Evolutionary conservation across 1,140 invertebrate species (phyloP), one percentile per base, ranked within the genome.

Genomic region (Lanistes nyassanus): DNA sequence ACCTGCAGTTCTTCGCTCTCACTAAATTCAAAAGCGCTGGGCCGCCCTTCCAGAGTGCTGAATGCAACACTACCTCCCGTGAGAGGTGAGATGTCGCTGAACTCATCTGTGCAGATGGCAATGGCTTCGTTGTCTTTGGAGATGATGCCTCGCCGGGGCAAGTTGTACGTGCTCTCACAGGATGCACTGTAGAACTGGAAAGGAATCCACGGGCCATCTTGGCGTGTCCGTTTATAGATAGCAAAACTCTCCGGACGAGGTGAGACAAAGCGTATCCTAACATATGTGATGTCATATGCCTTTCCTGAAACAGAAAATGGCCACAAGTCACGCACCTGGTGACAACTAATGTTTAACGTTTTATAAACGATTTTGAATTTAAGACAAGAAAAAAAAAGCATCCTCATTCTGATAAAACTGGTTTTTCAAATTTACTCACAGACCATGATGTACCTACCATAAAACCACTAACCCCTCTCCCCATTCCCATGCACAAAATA

Each of bases 101-200:
- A 99, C 86, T 99, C 97, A 37, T 96, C 95, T 2, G 95, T 98
- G 86, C 98, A 99, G 4, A 99, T 91, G 0, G 98, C 96, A 66
- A 94, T 91, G 0, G 96, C 96, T 87, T 97, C 95, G 67, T 94
- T 93, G 0, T 81, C 79, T 16, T 26, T 42, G 19, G 80, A 80
- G 53, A 89, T 82, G 56, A 86, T 77, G 36, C 75, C 92, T 21
- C 85, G 83, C 74, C 97, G 95, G 0, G 94, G 93, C 37, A 98
- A 86, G 9, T 92, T 93, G 85, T 98, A 99, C 0, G 95, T 98
- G 56, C 95, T 93, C 56, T 94, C 92, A 86, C 98, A 99, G 1
- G 94, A 94, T 3, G 94, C 95, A 89, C 95, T 96, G 91, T 98
- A 99, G 90, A 94, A 99, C 88, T 99, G 98, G 91, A 96, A 99